These are phyloP conservation scores for Andricus grossulariae DNA, from an alignment of 1,140 invertebrate genomes.

Conservation along the genomic window DNA sequence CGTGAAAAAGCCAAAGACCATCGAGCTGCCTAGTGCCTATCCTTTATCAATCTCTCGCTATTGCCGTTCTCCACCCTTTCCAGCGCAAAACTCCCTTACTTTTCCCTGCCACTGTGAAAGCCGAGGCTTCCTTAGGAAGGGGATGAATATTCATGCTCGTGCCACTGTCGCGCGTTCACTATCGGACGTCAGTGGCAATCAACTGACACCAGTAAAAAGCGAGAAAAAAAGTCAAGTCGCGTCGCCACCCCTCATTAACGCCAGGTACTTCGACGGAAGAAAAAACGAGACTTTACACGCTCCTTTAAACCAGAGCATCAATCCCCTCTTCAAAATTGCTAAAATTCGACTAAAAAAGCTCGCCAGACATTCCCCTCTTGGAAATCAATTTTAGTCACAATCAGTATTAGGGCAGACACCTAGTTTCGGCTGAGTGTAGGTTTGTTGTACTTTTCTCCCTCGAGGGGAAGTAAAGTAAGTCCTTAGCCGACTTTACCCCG, in stretches of 20 bases:
- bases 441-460: too few relatives aligned
- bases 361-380: background rate
- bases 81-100: slow-evolving; percentile 50
- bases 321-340: background rate
- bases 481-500: too few relatives aligned
- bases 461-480: too few relatives aligned
- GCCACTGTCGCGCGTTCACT: slow-evolving; percentile 65
- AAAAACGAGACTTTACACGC: slow-evolving; percentile 39
- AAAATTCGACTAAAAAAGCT: background rate
- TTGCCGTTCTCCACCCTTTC: slow-evolving; percentile 51
- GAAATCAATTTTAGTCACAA: too few relatives aligned
- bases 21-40: slow-evolving; percentile 63
- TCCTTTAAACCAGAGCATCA: slow-evolving; percentile 6
- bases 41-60: slow-evolving; percentile 70
- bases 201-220: slow-evolving; percentile 57
- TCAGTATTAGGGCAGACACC: too few relatives aligned
- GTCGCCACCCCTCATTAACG: slow-evolving; percentile 40
- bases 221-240: slow-evolving; percentile 11
- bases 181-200: slow-evolving; percentile 74
- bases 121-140: slow-evolving; percentile 68
- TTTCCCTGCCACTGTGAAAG: slow-evolving; percentile 47
- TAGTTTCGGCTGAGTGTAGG: too few relatives aligned
- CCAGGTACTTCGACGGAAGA: slow-evolving; percentile 35
- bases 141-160: slow-evolving; percentile 75
- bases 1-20: slow-evolving; percentile 71